Conservation (phyloP, 2,113 vertebrate genomes). For the Pongo abelii region DNA sequence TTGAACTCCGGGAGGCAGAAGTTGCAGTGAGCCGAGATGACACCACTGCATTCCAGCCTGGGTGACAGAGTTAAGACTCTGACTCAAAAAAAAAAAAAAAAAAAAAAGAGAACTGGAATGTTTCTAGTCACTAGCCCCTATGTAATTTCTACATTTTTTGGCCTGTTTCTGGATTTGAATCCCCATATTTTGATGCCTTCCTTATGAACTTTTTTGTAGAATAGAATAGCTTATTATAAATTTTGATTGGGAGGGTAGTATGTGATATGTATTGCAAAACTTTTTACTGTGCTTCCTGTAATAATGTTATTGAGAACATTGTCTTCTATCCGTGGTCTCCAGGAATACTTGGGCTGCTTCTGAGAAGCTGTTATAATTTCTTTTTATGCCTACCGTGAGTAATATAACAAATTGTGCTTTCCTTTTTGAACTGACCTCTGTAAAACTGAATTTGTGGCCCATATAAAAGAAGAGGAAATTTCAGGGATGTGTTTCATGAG, state of each 20-base stretch:
- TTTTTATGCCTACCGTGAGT: not conserved
- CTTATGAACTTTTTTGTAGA: constrained; percentile 12
- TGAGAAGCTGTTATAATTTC: constrained; percentile 16
- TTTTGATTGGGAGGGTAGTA: not conserved
- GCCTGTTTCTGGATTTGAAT: not conserved
- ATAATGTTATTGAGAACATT: not conserved
- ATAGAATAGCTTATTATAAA: not conserved
- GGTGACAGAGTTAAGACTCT: no score
- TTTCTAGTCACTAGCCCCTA: not conserved
- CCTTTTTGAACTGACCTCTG: not conserved
- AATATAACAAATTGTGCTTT: not conserved
- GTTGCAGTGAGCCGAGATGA: no score
- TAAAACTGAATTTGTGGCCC: not conserved
- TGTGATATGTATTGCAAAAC: not conserved
- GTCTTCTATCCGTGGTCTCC: not conserved
- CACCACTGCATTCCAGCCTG: no score
- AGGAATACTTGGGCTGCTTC: not conserved
- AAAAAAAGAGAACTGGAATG: not conserved
- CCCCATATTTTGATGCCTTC: not conserved
- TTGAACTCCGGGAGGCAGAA: no score
- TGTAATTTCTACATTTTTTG: not conserved
- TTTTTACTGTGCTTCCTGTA: not conserved
- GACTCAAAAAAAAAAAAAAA: no score
- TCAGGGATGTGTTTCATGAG: not conserved
- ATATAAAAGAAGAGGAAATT: not conserved